phyloP scores from a whole-genome alignment of 2,797 vertebrate genomes.

The Diceros bicornis region DNA sequence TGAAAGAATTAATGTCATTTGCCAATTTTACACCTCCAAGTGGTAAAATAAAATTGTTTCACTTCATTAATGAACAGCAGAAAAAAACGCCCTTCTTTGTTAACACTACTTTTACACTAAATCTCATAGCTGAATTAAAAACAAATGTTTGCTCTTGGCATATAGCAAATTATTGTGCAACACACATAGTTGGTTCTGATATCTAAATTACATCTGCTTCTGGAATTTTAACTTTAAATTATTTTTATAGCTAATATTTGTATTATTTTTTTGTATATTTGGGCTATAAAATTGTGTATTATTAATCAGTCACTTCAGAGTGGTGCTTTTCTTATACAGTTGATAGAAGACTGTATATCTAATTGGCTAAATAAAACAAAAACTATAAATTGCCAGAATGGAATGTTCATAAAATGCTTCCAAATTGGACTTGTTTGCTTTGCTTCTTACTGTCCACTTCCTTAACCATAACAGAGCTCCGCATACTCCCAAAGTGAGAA shows the following conservation, averaged over 20 bases:
- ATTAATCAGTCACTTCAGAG: conserved; percentile 51
- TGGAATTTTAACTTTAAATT: conserved; percentile 82
- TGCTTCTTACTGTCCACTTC: conserved; percentile 74
- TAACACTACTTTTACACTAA: conserved; percentile 64
- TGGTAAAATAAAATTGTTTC: conserved; percentile 35
- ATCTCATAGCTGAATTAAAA: conserved; percentile 79
- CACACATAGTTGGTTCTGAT: conserved; percentile 36
- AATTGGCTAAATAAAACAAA: conserved; percentile 74
- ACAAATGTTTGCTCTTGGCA: conserved; percentile 73
- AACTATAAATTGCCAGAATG: conserved; percentile 70
- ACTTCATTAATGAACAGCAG: conserved; percentile 35
- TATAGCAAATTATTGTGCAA: conserved; percentile 69
- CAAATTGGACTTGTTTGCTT: conserved; percentile 81
- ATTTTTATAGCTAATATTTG: conserved; percentile 71
- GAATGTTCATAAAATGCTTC: conserved; percentile 80
- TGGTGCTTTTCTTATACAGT: conserved; percentile 67
- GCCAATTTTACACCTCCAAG: conserved; percentile 43
- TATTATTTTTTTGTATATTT: conserved; percentile 53
- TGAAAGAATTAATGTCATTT: conserved; percentile 50
- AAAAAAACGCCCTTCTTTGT: conserved; percentile 41
- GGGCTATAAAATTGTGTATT: conserved; percentile 40
- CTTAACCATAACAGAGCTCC: conserved; percentile 70
- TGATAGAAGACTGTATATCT: conserved; percentile 67
- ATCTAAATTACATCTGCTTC: conserved; percentile 76
- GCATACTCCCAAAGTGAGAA: conserved; percentile 68